Conservation (phyloP, 2,888 invertebrate genomes). For the Odiellus spinosus region DNA sequence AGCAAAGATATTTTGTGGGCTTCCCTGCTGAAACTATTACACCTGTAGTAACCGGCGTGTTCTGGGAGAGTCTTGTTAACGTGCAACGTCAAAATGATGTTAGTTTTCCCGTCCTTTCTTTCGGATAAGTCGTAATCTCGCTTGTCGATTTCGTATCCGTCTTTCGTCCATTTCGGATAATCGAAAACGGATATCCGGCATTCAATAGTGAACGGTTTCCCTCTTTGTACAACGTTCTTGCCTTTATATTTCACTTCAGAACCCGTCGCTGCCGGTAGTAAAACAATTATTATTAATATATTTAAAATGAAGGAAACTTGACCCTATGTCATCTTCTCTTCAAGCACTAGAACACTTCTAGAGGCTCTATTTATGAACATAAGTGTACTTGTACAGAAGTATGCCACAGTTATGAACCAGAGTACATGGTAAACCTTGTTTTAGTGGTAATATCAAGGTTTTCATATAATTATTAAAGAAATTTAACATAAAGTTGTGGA, state of each 20-base stretch:
- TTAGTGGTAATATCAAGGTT: no score
- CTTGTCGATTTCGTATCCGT: conserved; percentile 7
- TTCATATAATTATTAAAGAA: no score
- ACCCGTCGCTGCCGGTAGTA: background rate
- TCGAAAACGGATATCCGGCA: conserved; percentile 15
- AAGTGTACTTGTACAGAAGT: no score
- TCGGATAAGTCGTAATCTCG: background rate
- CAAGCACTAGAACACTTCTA: no score
- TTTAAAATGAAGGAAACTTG: no score
- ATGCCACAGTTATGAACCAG: no score
- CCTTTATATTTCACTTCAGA: conserved; percentile 14
- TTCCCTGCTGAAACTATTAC: conserved; percentile 9
- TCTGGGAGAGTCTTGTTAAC: conserved; percentile 5
- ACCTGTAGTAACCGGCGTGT: conserved; percentile 16
- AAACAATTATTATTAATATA: no score
- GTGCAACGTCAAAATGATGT: conserved; percentile 5
- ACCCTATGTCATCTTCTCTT: no score
- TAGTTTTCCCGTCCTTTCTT: background rate
- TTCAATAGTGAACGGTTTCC: conserved; percentile 10
- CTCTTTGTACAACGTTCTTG: conserved; percentile 13
- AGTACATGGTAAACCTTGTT: no score
- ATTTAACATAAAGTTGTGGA: no score
- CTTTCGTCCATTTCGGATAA: conserved; percentile 17
- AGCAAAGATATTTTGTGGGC: background rate
- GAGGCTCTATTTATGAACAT: no score